Evolutionary conservation across 2,797 vertebrate species (phyloP).

Genomic region (Sciurus vulgaris): DNA sequence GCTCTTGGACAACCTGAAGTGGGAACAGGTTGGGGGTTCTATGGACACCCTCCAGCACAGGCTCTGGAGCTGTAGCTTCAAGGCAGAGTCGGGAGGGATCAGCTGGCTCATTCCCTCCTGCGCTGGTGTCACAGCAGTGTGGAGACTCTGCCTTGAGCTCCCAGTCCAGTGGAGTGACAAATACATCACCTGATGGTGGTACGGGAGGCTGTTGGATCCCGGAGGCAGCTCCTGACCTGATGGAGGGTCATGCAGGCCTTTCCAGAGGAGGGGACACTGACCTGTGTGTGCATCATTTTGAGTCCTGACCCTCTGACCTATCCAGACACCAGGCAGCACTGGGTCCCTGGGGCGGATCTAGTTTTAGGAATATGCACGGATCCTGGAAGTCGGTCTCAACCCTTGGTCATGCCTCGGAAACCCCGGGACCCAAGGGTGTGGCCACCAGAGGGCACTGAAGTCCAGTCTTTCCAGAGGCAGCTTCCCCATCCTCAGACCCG

Average conservation of each 20-base stretch:
- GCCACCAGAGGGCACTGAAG: slow-evolving; percentile 73
- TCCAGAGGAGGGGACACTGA: not conserved
- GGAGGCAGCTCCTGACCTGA: not conserved
- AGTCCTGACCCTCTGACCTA: not conserved
- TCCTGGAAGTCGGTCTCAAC: not conserved
- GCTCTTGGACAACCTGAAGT: not conserved
- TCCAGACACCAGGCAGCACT: not conserved
- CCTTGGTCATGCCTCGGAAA: not conserved
- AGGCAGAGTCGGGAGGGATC: not conserved
- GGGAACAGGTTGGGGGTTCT: too few relatives aligned
- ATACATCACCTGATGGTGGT: not conserved
- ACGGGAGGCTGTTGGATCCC: not conserved
- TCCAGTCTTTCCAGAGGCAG: not conserved
- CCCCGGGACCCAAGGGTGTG: not conserved
- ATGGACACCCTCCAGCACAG: not conserved
- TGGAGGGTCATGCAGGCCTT: not conserved
- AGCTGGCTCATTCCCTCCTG: not conserved
- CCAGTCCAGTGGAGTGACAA: not conserved
- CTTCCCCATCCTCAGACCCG: not conserved
- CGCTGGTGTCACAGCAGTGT: not conserved
- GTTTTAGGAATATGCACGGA: not conserved
- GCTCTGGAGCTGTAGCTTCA: not conserved
- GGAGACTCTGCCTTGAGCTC: not conserved
- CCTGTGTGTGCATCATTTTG: not conserved
- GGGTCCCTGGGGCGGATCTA: not conserved